These are phyloP conservation scores for Zele albiditarsus DNA, from an alignment of 2,888 invertebrate species.

Conservation along the genomic window DNA sequence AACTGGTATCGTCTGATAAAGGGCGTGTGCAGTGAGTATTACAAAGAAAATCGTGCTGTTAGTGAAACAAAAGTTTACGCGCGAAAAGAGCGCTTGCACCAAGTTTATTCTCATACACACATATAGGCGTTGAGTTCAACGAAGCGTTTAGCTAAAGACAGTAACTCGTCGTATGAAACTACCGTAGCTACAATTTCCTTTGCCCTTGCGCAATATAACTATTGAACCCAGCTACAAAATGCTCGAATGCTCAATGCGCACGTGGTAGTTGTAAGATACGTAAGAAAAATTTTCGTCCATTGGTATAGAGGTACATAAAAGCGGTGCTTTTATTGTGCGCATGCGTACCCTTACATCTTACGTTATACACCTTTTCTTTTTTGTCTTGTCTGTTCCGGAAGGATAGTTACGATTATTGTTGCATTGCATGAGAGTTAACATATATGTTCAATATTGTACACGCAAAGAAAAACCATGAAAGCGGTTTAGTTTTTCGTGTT, in stretches of 20 bases:
- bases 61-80: slow-evolving; percentile 51
- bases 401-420: slow-evolving; percentile 3
- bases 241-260: slow-evolving; percentile 42
- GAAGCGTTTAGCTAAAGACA: slow-evolving; percentile 53
- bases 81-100: slow-evolving; percentile 43
- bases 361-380: background rate
- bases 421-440: background rate
- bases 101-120: slow-evolving; percentile 24
- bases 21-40: background rate
- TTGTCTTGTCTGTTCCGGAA: background rate
- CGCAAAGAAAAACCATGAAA: background rate
- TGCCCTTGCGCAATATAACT: background rate
- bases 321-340: background rate
- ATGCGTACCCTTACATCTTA: background rate
- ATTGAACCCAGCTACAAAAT: slow-evolving; percentile 28
- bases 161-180: slow-evolving; percentile 49
- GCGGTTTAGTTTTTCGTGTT: too few relatives aligned
- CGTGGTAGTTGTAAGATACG: slow-evolving; percentile 28
- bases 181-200: slow-evolving; percentile 35
- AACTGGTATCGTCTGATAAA: background rate
- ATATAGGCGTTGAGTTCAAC: slow-evolving; percentile 38
- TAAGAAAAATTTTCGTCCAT: slow-evolving; percentile 23
- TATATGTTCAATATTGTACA: background rate
- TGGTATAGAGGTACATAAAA: background rate
- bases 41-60: slow-evolving; percentile 41